A percentile compares a stretch with the other conserved stretches of the same genome.
Evolutionary conservation across 2,888 invertebrate genomes (phyloP).

Genomic region (Mesodorylaimus sp.): DNA sequence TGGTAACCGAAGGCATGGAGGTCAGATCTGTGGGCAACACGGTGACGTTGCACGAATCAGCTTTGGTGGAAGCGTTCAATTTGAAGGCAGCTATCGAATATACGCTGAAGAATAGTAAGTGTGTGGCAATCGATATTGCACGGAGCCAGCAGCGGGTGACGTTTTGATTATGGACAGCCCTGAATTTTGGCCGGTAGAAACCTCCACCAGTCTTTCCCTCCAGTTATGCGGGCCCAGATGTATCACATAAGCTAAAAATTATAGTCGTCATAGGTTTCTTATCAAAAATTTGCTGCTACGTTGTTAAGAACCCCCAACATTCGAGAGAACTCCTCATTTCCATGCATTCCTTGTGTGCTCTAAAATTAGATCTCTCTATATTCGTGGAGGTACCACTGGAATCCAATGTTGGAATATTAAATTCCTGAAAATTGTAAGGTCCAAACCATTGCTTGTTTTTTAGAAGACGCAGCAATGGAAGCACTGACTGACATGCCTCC

Average conservation of each 20-base stretch:
- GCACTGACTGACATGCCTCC: constrained; percentile 43
- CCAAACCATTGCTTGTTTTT: constrained; percentile 8
- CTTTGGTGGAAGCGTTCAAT: constrained; percentile 91
- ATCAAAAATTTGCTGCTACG: no score
- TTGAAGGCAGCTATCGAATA: constrained; percentile 95
- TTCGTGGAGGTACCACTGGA: no score
- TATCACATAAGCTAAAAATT: no score
- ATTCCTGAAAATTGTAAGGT: background rate
- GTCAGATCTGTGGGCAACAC: constrained; percentile 91
- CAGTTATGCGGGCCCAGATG: no score
- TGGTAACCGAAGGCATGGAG: constrained; percentile 62
- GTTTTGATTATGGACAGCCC: background rate
- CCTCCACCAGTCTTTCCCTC: no score
- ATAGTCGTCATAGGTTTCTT: no score
- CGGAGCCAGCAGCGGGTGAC: background rate
- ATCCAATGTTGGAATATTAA: background rate
- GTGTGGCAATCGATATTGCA: constrained; percentile 11
- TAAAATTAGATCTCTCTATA: no score
- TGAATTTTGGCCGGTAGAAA: no score
- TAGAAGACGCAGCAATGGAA: constrained; percentile 23
- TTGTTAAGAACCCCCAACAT: no score
- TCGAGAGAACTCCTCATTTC: no score
- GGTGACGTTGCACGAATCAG: constrained; percentile 75
- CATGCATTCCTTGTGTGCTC: no score
- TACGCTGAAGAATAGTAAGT: constrained; percentile 59